Evolutionary conservation across 2,113 vertebrate genomes (phyloP).

Genomic region (Perca fluviatilis): DNA sequence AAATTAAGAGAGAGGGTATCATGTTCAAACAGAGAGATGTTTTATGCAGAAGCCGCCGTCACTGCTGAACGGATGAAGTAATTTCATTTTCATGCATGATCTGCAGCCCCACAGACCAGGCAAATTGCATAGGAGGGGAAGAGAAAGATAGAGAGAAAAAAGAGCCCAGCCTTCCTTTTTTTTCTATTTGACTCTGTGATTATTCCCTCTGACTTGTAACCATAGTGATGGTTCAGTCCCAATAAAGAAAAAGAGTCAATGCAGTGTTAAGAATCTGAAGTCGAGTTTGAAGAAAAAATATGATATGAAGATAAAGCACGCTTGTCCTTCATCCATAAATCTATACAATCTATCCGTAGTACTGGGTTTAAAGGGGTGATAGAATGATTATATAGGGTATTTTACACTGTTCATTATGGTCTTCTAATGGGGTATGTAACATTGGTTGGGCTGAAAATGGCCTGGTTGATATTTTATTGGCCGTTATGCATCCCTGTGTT

Average conservation of each 20-base stretch:
- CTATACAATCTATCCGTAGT: neutral
- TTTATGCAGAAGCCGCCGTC: conserved; percentile 83
- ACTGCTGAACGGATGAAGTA: conserved; percentile 80
- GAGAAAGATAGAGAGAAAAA: conserved; percentile 55
- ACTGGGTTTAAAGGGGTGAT: neutral
- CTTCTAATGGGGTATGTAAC: no score
- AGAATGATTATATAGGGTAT: no score
- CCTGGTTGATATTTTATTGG: no score
- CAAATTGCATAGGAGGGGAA: conserved; percentile 77
- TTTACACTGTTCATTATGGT: no score
- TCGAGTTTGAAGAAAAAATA: neutral
- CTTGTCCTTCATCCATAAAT: neutral
- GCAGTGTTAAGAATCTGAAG: neutral
- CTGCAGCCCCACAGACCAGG: conserved; percentile 76
- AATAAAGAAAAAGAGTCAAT: neutral
- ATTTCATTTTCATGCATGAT: conserved; percentile 87
- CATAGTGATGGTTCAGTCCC: conserved; percentile 64
- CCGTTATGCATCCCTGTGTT: no score
- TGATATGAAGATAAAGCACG: neutral
- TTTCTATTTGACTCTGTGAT: conserved; percentile 73
- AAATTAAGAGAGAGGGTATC: conserved; percentile 82
- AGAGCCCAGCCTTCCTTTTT: conserved; percentile 54
- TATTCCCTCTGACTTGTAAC: conserved; percentile 74
- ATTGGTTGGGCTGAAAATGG: no score
- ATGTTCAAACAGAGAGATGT: conserved; percentile 82